These are phyloP conservation scores for Parascotia fuliginaria DNA, from an alignment of 2,888 invertebrate species.

Conservation along the genomic window DNA sequence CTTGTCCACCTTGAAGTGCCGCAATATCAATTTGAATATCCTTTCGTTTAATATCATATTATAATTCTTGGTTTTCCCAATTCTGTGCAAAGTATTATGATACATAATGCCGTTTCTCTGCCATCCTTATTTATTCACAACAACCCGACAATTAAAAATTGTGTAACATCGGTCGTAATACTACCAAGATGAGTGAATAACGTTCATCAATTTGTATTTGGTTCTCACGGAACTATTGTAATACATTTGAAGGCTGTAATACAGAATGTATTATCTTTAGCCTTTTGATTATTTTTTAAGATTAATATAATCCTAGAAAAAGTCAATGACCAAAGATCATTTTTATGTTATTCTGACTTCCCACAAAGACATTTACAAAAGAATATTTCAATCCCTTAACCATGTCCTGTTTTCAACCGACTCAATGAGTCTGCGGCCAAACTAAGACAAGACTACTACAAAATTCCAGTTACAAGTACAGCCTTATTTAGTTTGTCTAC, in stretches of 20 bases:
- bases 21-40: conserved; percentile 42
- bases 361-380: background rate
- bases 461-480: conserved; percentile 44
- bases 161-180: background rate
- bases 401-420: conserved; percentile 17
- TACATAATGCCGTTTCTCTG: conserved; percentile 3
- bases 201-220: conserved; percentile 9
- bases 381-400: conserved; percentile 3
- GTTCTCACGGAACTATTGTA: conserved; percentile 28
- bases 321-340: no score
- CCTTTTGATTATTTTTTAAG: no score
- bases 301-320: no score
- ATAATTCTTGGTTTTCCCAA: conserved; percentile 25
- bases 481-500: conserved; percentile 44
- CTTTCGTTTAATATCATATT: conserved; percentile 46
- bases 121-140: background rate
- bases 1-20: conserved; percentile 51
- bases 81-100: conserved; percentile 15
- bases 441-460: conserved; percentile 45
- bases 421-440: conserved; percentile 35
- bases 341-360: no score
- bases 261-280: background rate
- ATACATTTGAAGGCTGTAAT: conserved; percentile 6
- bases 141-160: background rate
- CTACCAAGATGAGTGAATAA: conserved; percentile 15